Evolutionary conservation across 2,797 vertebrate genomes (phyloP).

Genomic region (Malacoctenus gilli): DNA sequence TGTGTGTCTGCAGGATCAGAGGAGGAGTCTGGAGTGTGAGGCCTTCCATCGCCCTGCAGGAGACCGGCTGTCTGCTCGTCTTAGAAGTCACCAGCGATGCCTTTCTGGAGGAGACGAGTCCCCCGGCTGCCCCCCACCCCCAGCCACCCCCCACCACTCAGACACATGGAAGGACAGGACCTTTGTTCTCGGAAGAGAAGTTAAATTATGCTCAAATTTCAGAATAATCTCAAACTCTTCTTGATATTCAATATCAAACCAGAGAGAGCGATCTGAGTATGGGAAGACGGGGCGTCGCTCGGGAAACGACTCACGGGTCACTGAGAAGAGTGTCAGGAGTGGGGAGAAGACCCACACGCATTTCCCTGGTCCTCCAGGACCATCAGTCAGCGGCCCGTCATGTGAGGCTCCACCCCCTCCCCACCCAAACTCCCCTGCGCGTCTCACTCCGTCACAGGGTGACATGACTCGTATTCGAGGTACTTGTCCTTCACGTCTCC

Average conservation of each 20-base stretch:
- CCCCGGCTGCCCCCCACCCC: too few species aligned
- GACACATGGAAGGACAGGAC: conserved; percentile 18
- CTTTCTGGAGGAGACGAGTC: conserved; percentile 32
- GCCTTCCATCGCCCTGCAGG: too few species aligned
- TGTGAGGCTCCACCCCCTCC: too few species aligned
- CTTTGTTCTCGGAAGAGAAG: conserved; percentile 2
- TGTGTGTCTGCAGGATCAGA: conserved; percentile 85
- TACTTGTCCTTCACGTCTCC: conserved; percentile 63
- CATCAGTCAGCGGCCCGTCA: too few species aligned
- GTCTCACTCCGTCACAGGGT: conserved; percentile 34
- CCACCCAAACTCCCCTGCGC: too few species aligned
- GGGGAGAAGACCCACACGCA: conserved; percentile 60
- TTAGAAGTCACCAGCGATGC: conserved; percentile 61
- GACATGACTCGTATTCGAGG: conserved; percentile 67
- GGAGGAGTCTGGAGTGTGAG: conserved; percentile 89
- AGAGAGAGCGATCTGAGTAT: conserved; percentile 26
- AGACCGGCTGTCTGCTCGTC: too few species aligned
- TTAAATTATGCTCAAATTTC: conserved; percentile 17
- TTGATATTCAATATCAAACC: conserved; percentile 21
- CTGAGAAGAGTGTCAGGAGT: conserved; percentile 36
- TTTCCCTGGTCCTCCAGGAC: too few species aligned
- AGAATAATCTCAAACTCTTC: conserved; percentile 5
- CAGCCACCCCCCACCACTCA: conserved; percentile 40
- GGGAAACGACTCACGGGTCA: conserved; percentile 34
- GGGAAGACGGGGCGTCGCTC: conserved; percentile 50